phyloP scores from a whole-genome alignment of 2,113 vertebrate species.

The Heterotilapia buettikoferi region DNA sequence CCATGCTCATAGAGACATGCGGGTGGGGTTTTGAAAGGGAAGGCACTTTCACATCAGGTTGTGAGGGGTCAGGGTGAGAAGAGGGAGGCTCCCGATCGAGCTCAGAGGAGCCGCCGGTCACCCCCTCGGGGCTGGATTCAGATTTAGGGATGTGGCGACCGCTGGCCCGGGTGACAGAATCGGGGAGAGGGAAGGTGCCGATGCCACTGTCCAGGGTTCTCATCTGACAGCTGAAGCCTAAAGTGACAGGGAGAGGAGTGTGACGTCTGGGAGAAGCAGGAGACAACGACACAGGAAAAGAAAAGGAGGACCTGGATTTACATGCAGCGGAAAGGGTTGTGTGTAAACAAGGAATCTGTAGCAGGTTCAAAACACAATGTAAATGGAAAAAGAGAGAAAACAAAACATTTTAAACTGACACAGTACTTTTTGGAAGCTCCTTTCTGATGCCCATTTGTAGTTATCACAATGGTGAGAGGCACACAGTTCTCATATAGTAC shows the following conservation, averaged over 20 bases:
- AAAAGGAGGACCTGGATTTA: conserved; percentile 32
- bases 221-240: conserved; percentile 89
- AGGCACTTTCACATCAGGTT: conserved; percentile 77
- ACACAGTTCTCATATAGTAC: background rate
- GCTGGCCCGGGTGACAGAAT: conserved; percentile 75
- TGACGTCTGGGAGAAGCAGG: conserved; percentile 54
- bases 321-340: conserved; percentile 60
- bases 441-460: background rate
- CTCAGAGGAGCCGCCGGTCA: conserved; percentile 39
- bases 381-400: conserved; percentile 9
- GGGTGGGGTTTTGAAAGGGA: conserved; percentile 62
- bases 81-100: conserved; percentile 23
- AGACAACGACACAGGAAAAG: background rate
- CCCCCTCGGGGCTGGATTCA: conserved; percentile 60
- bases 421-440: background rate
- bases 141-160: conserved; percentile 74
- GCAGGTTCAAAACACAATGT: conserved; percentile 31
- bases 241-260: conserved; percentile 58
- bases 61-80: conserved; percentile 43
- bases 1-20: conserved; percentile 57
- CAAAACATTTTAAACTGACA: background rate
- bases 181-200: conserved; percentile 88
- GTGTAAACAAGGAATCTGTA: conserved; percentile 43
- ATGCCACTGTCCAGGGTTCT: conserved; percentile 93
- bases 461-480: background rate